Evolutionary conservation across 2,113 vertebrate genomes (phyloP).

Genomic region (Oryzias celebensis): DNA sequence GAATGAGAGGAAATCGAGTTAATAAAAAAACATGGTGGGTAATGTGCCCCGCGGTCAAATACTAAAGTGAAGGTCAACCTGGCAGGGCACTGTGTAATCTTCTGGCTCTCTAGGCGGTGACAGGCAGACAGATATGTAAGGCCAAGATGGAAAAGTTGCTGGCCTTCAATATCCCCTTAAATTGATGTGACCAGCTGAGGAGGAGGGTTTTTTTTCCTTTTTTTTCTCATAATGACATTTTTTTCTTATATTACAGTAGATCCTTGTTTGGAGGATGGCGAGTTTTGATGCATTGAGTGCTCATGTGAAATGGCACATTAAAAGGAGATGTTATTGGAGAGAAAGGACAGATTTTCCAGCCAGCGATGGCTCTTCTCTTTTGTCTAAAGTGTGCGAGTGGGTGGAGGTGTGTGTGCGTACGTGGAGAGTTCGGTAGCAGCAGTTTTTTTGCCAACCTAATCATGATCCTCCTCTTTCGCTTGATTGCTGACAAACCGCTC

Average conservation of each 20-base stretch:
- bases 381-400: constrained; percentile 1
- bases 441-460: constrained; percentile 52
- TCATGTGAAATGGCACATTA: constrained; percentile 56
- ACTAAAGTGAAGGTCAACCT: constrained; percentile 64
- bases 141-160: constrained; percentile 46
- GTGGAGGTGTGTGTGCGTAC: constrained; percentile 7
- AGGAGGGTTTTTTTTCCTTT: constrained; percentile 41
- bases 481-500: constrained; percentile 46
- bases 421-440: constrained; percentile 7
- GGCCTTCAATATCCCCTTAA: constrained; percentile 52
- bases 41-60: constrained; percentile 48
- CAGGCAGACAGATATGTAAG: constrained; percentile 36
- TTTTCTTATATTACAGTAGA: constrained; percentile 29
- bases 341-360: background rate
- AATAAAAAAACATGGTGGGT: constrained; percentile 49
- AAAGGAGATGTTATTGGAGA: constrained; percentile 15
- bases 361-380: constrained; percentile 13
- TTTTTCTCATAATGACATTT: constrained; percentile 53
- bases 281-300: constrained; percentile 66
- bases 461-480: constrained; percentile 57
- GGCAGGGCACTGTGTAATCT: constrained; percentile 41
- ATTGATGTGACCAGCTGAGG: constrained; percentile 51
- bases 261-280: constrained; percentile 38
- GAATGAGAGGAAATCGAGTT: constrained; percentile 60
- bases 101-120: constrained; percentile 37